Evolutionary conservation across 2,888 invertebrate genomes (phyloP).

Genomic region (Teinopalpus imperialis): DNA sequence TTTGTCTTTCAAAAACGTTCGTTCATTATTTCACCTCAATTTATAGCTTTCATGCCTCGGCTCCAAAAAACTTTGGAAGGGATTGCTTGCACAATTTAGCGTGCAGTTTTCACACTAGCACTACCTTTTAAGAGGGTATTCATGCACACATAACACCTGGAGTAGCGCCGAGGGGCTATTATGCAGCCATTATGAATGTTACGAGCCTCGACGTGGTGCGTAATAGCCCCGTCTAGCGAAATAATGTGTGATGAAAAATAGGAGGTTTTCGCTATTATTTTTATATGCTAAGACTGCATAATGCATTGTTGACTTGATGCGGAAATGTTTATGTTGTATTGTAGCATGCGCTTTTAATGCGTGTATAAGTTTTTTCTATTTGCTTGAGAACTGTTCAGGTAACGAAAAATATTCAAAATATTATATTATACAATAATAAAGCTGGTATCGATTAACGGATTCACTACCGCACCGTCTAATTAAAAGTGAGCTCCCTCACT

Average conservation of each 20-base stretch:
- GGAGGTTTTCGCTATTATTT: constrained; percentile 19
- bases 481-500: too few species aligned
- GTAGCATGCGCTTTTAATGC: not conserved
- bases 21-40: constrained; percentile 20
- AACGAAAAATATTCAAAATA: too few species aligned
- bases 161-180: constrained; percentile 45
- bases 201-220: constrained; percentile 32
- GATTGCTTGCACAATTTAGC: constrained; percentile 21
- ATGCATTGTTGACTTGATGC: constrained; percentile 15
- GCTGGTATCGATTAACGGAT: too few species aligned
- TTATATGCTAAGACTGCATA: constrained; percentile 14
- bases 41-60: constrained; percentile 7
- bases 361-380: too few species aligned
- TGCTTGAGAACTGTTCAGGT: too few species aligned
- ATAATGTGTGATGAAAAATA: constrained; percentile 50
- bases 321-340: not conserved
- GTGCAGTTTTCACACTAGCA: constrained; percentile 36
- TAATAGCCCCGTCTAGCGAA: constrained; percentile 40
- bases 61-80: constrained; percentile 19
- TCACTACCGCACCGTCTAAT: too few species aligned
- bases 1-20: constrained; percentile 5
- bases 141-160: constrained; percentile 43
- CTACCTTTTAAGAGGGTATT: constrained; percentile 40
- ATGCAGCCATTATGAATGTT: constrained; percentile 40
- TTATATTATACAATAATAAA: too few species aligned